Percentiles rank a stretch among this genome's conserved stretches.
Conservation (phyloP, 2,888 invertebrate species). For the Leucophora obtusa region DNA sequence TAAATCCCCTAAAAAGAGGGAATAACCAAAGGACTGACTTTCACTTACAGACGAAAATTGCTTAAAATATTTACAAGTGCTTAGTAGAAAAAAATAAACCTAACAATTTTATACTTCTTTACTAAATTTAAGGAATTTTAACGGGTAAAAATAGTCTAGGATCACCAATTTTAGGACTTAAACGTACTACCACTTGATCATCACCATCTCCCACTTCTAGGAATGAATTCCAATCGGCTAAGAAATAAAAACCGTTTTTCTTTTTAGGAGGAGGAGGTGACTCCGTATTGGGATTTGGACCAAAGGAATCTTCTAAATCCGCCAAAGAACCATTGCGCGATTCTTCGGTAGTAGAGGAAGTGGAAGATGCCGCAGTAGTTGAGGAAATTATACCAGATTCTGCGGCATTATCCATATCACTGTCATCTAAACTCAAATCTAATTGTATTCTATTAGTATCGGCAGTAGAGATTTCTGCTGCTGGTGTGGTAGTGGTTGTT, state of each 20-base stretch:
- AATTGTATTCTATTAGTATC: slow-evolving; percentile 70
- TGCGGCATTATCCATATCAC: slow-evolving; percentile 52
- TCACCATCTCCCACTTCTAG: slow-evolving; percentile 89
- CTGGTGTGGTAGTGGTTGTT: slow-evolving; percentile 47
- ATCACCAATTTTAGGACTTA: slow-evolving; percentile 89
- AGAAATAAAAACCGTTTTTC: slow-evolving; percentile 89
- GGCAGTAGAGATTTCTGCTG: slow-evolving; percentile 68
- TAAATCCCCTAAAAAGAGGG: neutral
- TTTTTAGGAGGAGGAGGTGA: slow-evolving; percentile 83
- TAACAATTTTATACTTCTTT: neutral
- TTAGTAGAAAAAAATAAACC: slow-evolving; percentile 15
- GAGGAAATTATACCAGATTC: neutral
- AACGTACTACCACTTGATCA: slow-evolving; percentile 87
- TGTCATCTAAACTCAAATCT: slow-evolving; percentile 67
- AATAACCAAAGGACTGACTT: slow-evolving; percentile 1
- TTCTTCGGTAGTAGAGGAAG: slow-evolving; percentile 73
- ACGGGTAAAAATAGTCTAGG: slow-evolving; percentile 88
- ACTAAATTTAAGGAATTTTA: slow-evolving; percentile 83
- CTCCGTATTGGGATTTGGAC: slow-evolving; percentile 81
- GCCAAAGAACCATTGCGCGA: slow-evolving; percentile 74
- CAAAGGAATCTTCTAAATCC: slow-evolving; percentile 88
- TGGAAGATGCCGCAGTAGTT: slow-evolving; percentile 53
- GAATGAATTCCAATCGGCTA: slow-evolving; percentile 92
- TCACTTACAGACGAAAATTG: slow-evolving; percentile 52
- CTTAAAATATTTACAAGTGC: slow-evolving; percentile 65